These are phyloP conservation scores for Drosophila gunungcola DNA, from an alignment of 1,140 invertebrate genomes.

Conservation along the genomic window DNA sequence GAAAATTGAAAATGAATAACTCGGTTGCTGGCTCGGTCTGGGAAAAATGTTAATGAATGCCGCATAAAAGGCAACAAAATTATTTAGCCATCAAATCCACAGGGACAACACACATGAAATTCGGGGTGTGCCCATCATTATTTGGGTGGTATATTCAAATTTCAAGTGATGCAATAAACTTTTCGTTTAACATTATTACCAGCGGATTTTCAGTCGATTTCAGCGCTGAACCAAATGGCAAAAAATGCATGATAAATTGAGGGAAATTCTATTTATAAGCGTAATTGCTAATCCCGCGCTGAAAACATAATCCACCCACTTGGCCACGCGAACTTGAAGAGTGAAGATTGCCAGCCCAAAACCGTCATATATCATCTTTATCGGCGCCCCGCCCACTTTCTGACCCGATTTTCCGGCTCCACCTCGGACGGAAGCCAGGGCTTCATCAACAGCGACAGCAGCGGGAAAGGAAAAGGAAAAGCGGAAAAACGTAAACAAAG, in stretches of 20 bases:
- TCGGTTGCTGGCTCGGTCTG: slow-evolving; percentile 34
- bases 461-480: slow-evolving; percentile 3
- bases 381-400: slow-evolving; percentile 38
- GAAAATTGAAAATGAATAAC: slow-evolving; percentile 81
- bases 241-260: slow-evolving; percentile 72
- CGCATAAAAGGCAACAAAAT: slow-evolving; percentile 68
- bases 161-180: slow-evolving; percentile 72
- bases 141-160: slow-evolving; percentile 60
- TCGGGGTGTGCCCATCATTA: slow-evolving; percentile 53
- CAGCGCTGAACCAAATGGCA: background rate
- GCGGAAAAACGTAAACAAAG: slow-evolving; percentile 42
- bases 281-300: slow-evolving; percentile 82
- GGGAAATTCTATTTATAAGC: slow-evolving; percentile 78
- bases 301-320: slow-evolving; percentile 83
- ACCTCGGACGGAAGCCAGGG: slow-evolving; percentile 37
- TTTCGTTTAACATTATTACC: slow-evolving; percentile 31
- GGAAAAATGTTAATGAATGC: slow-evolving; percentile 64
- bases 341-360: slow-evolving; percentile 40
- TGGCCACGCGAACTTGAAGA: slow-evolving; percentile 54
- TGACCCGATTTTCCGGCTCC: slow-evolving; percentile 28
- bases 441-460: slow-evolving; percentile 9
- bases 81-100: slow-evolving; percentile 64
- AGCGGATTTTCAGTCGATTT: slow-evolving; percentile 48
- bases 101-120: slow-evolving; percentile 13
- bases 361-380: slow-evolving; percentile 77